Base-by-base conservation (phyloP, 1,140 invertebrate genomes). In the Calycopis cecrops region DNA sequence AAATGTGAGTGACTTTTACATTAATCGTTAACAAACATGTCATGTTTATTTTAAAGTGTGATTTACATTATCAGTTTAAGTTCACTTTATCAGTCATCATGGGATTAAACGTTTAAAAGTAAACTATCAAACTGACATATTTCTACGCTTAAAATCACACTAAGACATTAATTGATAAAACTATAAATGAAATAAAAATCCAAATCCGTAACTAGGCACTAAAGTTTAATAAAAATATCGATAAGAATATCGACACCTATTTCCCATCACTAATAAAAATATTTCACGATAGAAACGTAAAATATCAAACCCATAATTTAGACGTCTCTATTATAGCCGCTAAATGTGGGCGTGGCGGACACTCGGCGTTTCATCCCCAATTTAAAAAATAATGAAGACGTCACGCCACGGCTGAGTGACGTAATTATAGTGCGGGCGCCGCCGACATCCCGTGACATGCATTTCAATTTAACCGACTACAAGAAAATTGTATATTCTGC, bases 351-450 rank as follows among this genome's bases (percentile, higher is more conserved):
- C 71, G 81, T 59, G 48, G 35, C 59, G 21, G 59, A 56, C 69
- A 65, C 65, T 68, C 63, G 55, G 21, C 55, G 47, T 60, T 54
- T 42, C 42, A 7, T 38, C 55, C 48, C 54, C 18, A 44, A 47
- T 48, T 79, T 58, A 83, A 85, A 84, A 69, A 73, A 73, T 83
- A 79, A 85, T 83, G 65, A 82, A 79, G 77, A 61, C 55, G 67
- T 79, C 71, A 73, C 37, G 59, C 42, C 48, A 63, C 12, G 16
- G 35, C 16, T 38, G 14, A 52, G 34, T n/a, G 12, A 51, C 40
- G 16, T 17, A 16, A 44, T 44, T 44, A 16, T 44, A 44, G 14
- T 14, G 14, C 40, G 14, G 12, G 12, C 6, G 21, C 21, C 21
- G 21, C 21, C 2, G 17, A 44, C 14, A 44, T 17, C 40, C 40